phyloP scores from a whole-genome alignment of 2,113 vertebrate genomes.

The Merops nubicus region DNA sequence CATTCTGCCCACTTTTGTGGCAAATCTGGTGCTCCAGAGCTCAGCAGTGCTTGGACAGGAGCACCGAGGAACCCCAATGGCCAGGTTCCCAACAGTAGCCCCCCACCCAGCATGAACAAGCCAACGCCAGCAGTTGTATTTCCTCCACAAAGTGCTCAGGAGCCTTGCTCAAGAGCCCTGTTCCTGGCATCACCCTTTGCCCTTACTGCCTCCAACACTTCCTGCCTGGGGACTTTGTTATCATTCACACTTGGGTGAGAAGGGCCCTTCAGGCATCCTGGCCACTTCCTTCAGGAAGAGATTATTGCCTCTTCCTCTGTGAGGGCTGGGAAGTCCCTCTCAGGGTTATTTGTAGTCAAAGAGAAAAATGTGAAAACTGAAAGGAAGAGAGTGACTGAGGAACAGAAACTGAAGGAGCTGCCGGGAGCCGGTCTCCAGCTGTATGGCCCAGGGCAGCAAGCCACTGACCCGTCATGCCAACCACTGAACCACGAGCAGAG shows the following conservation, averaged over 20 bases:
- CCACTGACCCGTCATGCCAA: rapidly evolving
- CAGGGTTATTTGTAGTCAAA: neutral
- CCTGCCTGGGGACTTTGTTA: neutral
- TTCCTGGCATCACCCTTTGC: neutral
- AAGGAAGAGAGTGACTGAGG: neutral
- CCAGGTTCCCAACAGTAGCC: no score
- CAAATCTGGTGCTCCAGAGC: neutral
- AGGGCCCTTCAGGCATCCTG: neutral
- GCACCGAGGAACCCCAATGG: neutral
- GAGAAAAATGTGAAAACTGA: neutral
- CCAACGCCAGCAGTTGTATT: neutral
- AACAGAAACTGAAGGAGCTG: neutral
- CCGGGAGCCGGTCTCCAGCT: rapidly evolving
- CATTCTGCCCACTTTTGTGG: neutral
- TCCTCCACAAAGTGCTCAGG: rapidly evolving
- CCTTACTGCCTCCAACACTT: neutral
- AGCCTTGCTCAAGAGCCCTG: neutral
- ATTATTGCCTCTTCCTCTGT: neutral
- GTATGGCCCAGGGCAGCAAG: neutral
- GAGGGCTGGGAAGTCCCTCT: neutral
- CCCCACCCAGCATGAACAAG: neutral
- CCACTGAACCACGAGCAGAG: rapidly evolving
- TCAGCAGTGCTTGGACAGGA: neutral
- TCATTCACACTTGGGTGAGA: neutral
- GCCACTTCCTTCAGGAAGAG: neutral